Percentiles rank a stretch among this genome's conserved stretches.
Conservation (phyloP, 2,113 vertebrate species). For the Erythrocercus mccallii region DNA sequence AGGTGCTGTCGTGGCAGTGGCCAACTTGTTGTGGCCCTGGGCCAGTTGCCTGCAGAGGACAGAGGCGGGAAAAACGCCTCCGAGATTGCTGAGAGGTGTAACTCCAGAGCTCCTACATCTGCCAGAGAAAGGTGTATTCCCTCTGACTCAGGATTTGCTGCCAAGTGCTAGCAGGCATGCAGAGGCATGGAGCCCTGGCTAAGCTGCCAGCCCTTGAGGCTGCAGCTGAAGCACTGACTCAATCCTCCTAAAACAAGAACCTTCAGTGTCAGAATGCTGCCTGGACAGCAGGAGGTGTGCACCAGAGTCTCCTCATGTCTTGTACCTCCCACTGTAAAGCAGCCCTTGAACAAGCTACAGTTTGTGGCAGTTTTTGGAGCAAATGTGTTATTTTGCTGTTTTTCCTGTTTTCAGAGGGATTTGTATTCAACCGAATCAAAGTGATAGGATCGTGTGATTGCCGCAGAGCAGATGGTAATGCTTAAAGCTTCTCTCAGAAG, state of each 20-base stretch:
- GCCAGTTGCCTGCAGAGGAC: slow-evolving; percentile 13
- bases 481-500: slow-evolving; percentile 57
- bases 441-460: slow-evolving; percentile 41
- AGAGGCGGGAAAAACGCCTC: neutral
- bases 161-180: slow-evolving; percentile 49
- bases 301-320: neutral
- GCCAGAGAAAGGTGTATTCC: slow-evolving; percentile 28
- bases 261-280: neutral
- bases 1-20: neutral
- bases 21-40: neutral
- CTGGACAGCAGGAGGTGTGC: neutral
- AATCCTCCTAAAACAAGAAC: neutral
- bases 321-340: neutral
- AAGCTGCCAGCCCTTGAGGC: slow-evolving; percentile 25
- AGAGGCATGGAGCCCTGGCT: slow-evolving; percentile 32
- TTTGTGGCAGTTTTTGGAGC: neutral
- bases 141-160: slow-evolving; percentile 32
- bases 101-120: neutral
- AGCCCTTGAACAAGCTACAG: neutral
- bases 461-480: slow-evolving; percentile 57
- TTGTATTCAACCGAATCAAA: slow-evolving; percentile 13
- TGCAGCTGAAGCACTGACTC: slow-evolving; percentile 50
- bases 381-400: neutral
- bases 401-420: slow-evolving; percentile 11
- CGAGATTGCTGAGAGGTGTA: neutral